phyloP scores from a whole-genome alignment of 2,888 invertebrate species.

The Synanthedon formicaeformis region DNA sequence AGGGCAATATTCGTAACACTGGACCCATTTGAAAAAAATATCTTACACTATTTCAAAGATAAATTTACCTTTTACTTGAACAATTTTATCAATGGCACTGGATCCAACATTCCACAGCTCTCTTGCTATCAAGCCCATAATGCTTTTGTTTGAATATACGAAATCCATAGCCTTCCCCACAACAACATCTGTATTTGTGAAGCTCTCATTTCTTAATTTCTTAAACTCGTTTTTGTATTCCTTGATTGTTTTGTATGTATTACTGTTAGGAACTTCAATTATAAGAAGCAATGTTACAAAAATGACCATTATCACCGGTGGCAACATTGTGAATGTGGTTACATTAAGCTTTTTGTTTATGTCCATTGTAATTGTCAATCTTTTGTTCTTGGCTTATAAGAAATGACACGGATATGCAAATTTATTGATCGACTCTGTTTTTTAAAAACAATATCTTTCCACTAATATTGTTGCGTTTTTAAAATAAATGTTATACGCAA shows the following conservation, averaged over 20 bases:
- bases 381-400: too few species aligned
- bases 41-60: too few species aligned
- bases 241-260: conserved; percentile 30
- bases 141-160: conserved; percentile 45
- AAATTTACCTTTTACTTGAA: conserved; percentile 25
- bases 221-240: conserved; percentile 27
- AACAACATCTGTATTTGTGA: conserved; percentile 28
- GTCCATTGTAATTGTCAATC: too few species aligned
- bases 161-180: conserved; percentile 54
- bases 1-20: too few species aligned
- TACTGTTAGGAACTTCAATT: conserved; percentile 17
- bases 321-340: conserved; percentile 19
- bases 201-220: conserved; percentile 24
- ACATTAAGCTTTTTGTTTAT: neutral
- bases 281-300: conserved; percentile 16
- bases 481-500: too few species aligned
- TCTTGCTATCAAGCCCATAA: conserved; percentile 48
- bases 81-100: conserved; percentile 40
- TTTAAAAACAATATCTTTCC: too few species aligned
- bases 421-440: too few species aligned
- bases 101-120: conserved; percentile 55
- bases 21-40: too few species aligned
- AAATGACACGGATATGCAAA: too few species aligned
- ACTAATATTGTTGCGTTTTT: too few species aligned
- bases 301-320: conserved; percentile 13